Base-by-base conservation (phyloP, 1,140 invertebrate genomes). In the Neotoxoptera formosana region DNA sequence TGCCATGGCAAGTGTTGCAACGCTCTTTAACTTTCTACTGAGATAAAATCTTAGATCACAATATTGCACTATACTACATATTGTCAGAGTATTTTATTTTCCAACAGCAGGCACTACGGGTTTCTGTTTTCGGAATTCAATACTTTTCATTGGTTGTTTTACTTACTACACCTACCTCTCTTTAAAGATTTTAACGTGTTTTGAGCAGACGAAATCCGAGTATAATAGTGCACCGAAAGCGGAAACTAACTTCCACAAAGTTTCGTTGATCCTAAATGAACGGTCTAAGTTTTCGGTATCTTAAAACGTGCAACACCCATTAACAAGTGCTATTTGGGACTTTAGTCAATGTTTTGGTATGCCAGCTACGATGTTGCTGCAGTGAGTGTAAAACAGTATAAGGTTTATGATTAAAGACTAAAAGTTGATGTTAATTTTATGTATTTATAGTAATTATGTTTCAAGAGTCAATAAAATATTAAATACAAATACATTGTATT, bases 221-320 rank as follows among this genome's bases (percentile, higher is more conserved):
- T 76, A 91, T 45, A 91, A 91, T 91, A n/a, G 45, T 36, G 23
- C 17, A 90, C 36, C 41, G 56, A 91, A 90, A 60, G 53, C 53
- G 53, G 9, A 90, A 91, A 91, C 90, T 91, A 91, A 91, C 90
- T 91, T 91, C 41, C 25, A 47, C n/a, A 60, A 91, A 91, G 90
- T 91, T 91, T 91, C 60, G 17, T 47, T 34, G 90, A 76, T 67
- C 90, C 17, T 76, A 91, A 91, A 91, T 45, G 53, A 67, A 91
- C 90, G 56, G 30, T 45, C 53, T 6, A 91, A 91, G 56, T 91
- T 91, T 67, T 91, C 56, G 41, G 90, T 67, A 91, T 76, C 90
- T 60, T 91, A 91, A 91, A 41, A 67, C 90, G 23, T 45, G 60
- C 53, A 67, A 67, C 41, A 30, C 56, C 90, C 53, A 91, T 91